Conservation (phyloP, 2,797 vertebrate genomes). For the Onychomys torridus region DNA sequence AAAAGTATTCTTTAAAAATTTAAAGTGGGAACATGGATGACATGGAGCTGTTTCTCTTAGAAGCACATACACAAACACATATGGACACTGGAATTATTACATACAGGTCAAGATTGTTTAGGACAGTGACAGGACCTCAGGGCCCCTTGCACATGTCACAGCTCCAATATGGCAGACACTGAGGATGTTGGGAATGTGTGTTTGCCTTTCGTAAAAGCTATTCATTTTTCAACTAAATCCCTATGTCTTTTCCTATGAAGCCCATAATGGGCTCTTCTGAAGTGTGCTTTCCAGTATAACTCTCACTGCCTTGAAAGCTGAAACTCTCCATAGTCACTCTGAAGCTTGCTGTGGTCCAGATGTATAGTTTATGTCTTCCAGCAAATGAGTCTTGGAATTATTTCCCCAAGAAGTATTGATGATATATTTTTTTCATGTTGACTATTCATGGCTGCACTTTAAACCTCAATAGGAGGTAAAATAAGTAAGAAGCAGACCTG, state of each 20-base stretch:
- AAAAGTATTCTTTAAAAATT: not conserved
- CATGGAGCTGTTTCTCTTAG: not conserved
- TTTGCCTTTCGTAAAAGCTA: not conserved
- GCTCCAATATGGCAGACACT: not conserved
- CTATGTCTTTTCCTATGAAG: not conserved
- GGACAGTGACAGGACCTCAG: not conserved
- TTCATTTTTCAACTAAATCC: constrained; percentile 12
- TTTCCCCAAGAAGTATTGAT: constrained; percentile 49
- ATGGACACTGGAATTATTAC: not conserved
- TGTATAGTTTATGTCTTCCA: constrained; percentile 64
- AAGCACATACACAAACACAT: not conserved
- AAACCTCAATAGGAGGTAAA: not conserved
- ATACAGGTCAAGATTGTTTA: not conserved
- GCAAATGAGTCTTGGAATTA: constrained; percentile 62
- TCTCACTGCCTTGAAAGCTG: constrained; percentile 60
- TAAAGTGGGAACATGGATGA: not conserved
- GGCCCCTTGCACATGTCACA: not conserved
- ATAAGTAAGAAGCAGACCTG: not conserved
- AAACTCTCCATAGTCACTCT: constrained; percentile 20
- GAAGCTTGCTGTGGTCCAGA: constrained; percentile 28
- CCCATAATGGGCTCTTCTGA: not conserved
- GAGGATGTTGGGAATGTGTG: not conserved
- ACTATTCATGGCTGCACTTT: constrained; percentile 57
- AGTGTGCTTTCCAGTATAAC: not conserved
- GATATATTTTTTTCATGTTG: constrained; percentile 59